Percentiles rank a stretch among this genome's conserved stretches.
Conservation (phyloP, 1,140 invertebrate species). For the Fopius arisanus region DNA sequence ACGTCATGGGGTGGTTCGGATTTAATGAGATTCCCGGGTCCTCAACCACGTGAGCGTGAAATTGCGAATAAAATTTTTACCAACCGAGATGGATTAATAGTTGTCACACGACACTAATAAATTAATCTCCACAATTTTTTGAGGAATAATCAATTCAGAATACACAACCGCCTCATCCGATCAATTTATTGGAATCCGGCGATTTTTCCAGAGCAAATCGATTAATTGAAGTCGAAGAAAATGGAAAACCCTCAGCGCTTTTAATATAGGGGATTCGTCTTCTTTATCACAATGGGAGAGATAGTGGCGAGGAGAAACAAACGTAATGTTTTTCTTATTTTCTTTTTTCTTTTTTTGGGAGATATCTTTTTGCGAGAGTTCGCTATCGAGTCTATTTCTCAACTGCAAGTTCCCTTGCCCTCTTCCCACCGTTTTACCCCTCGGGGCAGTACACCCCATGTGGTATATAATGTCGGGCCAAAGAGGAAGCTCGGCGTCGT, state of each 20-base stretch:
- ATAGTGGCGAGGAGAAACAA: not conserved
- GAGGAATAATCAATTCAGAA: too few relatives aligned
- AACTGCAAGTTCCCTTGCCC: constrained; percentile 25
- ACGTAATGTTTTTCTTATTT: not conserved
- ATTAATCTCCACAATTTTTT: not conserved
- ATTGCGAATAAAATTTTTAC: constrained; percentile 39
- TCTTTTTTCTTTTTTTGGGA: not conserved
- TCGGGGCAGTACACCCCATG: not conserved
- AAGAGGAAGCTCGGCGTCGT: constrained; percentile 30
- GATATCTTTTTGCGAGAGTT: constrained; percentile 5
- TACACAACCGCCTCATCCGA: too few relatives aligned
- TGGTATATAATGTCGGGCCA: constrained; percentile 5
- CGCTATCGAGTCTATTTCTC: constrained; percentile 5
- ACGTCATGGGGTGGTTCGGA: constrained; percentile 23
- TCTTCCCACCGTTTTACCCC: constrained; percentile 8
- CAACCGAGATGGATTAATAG: too few relatives aligned
- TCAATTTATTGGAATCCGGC: too few relatives aligned
- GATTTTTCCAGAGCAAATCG: too few relatives aligned
- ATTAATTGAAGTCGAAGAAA: too few relatives aligned
- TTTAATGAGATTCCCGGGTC: constrained; percentile 39
- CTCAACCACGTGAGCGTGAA: constrained; percentile 32
- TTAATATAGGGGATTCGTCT: not conserved
- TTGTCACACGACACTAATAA: constrained; percentile 11
- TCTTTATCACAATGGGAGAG: not conserved
- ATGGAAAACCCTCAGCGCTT: too few relatives aligned